These are phyloP conservation scores for Sardinella longiceps DNA, from an alignment of 2,797 vertebrate species.

Conservation along the genomic window DNA sequence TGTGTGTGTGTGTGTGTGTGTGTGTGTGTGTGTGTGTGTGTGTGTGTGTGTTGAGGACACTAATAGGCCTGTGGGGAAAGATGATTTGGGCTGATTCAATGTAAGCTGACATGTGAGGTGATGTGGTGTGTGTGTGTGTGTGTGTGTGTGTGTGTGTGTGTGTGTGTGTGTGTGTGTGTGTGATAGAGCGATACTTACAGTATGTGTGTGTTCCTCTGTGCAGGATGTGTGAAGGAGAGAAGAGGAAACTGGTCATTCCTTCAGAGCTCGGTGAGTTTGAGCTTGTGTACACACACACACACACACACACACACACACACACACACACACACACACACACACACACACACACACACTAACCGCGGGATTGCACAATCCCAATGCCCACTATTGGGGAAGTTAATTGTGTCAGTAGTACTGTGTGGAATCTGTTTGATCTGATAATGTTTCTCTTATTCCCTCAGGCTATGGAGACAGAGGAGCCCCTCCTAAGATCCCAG, in stretches of 20 bases:
- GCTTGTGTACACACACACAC: too few relatives aligned
- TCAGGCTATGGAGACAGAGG: conserved; percentile 88
- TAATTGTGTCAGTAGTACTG: not conserved
- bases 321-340: too few relatives aligned
- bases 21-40: not conserved
- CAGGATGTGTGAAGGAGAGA: conserved; percentile 92
- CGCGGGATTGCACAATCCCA: too few relatives aligned
- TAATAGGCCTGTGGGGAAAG: not conserved
- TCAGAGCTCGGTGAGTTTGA: conserved; percentile 79
- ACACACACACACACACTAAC: too few relatives aligned
- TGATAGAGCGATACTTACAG: too few relatives aligned
- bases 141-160: too few relatives aligned
- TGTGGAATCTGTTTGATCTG: not conserved
- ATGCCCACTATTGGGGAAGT: too few relatives aligned
- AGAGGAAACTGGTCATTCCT: conserved; percentile 91
- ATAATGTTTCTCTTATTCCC: conserved; percentile 29
- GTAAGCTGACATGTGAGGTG: not conserved
- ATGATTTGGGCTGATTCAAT: not conserved
- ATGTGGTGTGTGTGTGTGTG: not conserved
- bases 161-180: not conserved
- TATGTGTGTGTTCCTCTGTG: not conserved
- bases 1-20: not conserved
- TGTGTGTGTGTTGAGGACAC: not conserved
- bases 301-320: too few relatives aligned
- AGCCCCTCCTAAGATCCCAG: conserved; percentile 89